Percentiles rank a stretch among this genome's conserved stretches.
These are phyloP conservation scores for Drosophila borealis DNA, from an alignment of 2,888 invertebrate species.

Conservation along the genomic window DNA sequence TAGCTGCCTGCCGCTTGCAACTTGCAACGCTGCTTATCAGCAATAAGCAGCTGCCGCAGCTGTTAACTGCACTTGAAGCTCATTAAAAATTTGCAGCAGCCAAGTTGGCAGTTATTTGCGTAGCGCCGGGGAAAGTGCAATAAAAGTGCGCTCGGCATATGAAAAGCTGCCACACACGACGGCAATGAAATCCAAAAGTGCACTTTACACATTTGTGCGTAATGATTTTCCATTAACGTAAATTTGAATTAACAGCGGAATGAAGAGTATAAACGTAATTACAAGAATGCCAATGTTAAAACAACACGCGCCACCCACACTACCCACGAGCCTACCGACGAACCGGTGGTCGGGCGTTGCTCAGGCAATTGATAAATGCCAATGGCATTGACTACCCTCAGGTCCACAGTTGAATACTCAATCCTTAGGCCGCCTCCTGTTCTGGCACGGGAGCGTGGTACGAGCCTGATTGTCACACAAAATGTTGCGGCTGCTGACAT, in stretches of 20 bases:
- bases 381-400: constrained; percentile 61
- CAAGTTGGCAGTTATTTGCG: constrained; percentile 52
- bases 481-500: constrained; percentile 43
- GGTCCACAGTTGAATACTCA: constrained; percentile 19
- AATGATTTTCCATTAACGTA: constrained; percentile 82
- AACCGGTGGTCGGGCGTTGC: constrained; percentile 3
- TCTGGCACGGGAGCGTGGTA: constrained; percentile 21
- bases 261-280: constrained; percentile 67
- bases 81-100: constrained; percentile 69
- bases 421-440: constrained; percentile 41
- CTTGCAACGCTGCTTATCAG: constrained; percentile 62
- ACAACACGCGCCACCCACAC: constrained; percentile 54
- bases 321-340: constrained; percentile 3
- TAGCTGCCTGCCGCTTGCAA: constrained; percentile 23
- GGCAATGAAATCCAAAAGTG: constrained; percentile 63
- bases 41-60: constrained; percentile 56
- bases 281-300: constrained; percentile 68
- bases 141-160: constrained; percentile 53
- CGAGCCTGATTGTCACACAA: constrained; percentile 35
- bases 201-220: constrained; percentile 80
- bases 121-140: constrained; percentile 60
- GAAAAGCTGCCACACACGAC: constrained; percentile 32
- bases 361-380: constrained; percentile 74
- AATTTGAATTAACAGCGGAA: constrained; percentile 76
- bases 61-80: constrained; percentile 73